Base-by-base conservation (phyloP, 2,888 invertebrate species). In the Melinopterus prodromus region DNA sequence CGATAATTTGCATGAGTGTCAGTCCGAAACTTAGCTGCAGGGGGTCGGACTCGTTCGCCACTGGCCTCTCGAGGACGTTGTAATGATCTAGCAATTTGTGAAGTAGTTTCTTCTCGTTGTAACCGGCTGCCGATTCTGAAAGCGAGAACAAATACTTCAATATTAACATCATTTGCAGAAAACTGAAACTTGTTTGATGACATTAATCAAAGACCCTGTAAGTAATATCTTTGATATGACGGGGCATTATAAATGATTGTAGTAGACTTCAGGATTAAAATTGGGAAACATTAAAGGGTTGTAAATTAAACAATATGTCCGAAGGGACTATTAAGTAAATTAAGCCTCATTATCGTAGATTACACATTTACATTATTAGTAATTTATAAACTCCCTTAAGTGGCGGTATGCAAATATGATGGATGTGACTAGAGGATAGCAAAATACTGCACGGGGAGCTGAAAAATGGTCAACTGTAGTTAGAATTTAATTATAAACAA, bases 1-100 rank as follows among this genome's bases (percentile, higher is more conserved):
- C 97, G 91, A 98, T 98, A 92, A 98, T 98, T 93, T 98, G 98
- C 96, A 97, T 97, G 91, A 98, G 94, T 90, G 97, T 98, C 91
- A 98, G 95, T 91, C 97, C 97, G 92, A 98, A 97, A 92, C 96
- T 97, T 91, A 98, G 94, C 92, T 95, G 95, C 90, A 98, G 93
- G 89, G 97, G 96, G 91, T 98, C 97, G 91, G 97, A 97, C 93
- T 98, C 97, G 92, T 98, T 98, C 91, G 96, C 95, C 90, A 97
- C 97, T 88, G 97, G 97, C 89, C 98, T 93, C 92, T 97, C 98
- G 92, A 97, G 92, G 89, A 96, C 96, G 93, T 98, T 97, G 94
- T 98, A 98, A 90, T 95, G 93, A 92, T 96, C 96, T 91, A 97
- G 93, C 89, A 97, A 94, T 92, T 96, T 95, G 92, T 96, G 95